Conservation (phyloP, 2,888 invertebrate species). For the Strigamia crassipes region DNA sequence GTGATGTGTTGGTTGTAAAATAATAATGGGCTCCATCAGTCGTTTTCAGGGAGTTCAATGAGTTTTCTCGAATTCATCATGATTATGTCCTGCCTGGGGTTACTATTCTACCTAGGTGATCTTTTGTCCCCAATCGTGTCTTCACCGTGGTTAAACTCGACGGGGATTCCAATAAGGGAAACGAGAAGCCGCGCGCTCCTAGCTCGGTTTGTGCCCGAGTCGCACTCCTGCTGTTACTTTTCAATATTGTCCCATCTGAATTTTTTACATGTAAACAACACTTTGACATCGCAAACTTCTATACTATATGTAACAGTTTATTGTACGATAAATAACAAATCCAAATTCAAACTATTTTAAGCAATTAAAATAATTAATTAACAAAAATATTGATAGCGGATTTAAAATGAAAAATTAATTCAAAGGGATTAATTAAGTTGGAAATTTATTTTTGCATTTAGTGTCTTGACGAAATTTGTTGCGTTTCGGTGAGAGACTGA, state of each 20-base stretch:
- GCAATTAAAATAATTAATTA: too few relatives aligned
- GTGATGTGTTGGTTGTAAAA: conserved; percentile 16
- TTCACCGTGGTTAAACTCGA: neutral
- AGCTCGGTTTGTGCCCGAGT: neutral
- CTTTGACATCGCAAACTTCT: neutral
- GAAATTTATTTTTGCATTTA: neutral
- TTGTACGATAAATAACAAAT: too few relatives aligned
- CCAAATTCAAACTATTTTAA: too few relatives aligned
- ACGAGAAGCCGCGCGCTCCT: neutral
- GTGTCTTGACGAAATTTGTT: neutral
- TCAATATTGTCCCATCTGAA: conserved; percentile 7
- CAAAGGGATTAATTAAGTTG: too few relatives aligned
- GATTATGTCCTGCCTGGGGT: conserved; percentile 17
- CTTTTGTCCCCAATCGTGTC: conserved; percentile 10
- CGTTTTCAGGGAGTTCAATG: conserved; percentile 11
- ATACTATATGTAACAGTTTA: too few relatives aligned
- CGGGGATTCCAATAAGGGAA: conserved; percentile 2
- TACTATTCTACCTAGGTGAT: neutral
- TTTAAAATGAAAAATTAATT: too few relatives aligned
- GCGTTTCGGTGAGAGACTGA: neutral
- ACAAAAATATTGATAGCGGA: too few relatives aligned
- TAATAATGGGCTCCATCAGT: neutral
- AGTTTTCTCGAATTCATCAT: neutral
- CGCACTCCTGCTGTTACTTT: conserved; percentile 5
- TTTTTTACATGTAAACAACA: neutral